These are phyloP conservation scores for Meteorus cinctellus DNA, from an alignment of 2,888 invertebrate species.

Conservation along the genomic window DNA sequence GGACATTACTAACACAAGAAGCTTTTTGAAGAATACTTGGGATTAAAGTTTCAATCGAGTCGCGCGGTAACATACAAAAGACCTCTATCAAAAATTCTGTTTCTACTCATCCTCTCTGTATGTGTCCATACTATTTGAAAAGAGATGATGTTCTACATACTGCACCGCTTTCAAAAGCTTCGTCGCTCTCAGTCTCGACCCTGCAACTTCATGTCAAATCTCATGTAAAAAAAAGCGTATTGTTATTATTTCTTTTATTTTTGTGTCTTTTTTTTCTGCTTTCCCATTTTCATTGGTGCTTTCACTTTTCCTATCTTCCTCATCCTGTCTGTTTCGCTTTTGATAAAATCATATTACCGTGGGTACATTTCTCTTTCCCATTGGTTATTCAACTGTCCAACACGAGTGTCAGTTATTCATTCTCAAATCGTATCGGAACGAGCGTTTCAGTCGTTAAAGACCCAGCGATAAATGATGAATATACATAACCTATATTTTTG, in stretches of 20 bases:
- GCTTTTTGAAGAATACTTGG: conserved; percentile 25
- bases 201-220: neutral
- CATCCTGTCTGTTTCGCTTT: too few relatives aligned
- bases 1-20: neutral
- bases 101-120: conserved; percentile 11
- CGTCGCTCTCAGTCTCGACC: neutral
- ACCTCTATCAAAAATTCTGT: conserved; percentile 27
- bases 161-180: neutral
- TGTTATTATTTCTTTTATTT: conserved; percentile 3
- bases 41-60: conserved; percentile 32
- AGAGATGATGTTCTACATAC: conserved; percentile 2
- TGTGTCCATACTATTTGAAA: neutral
- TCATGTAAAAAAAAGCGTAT: neutral
- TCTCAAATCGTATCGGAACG: neutral
- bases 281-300: neutral
- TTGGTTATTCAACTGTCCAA: neutral
- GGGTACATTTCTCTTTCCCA: neutral
- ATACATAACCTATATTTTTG: neutral
- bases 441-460: conserved; percentile 7
- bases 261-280: neutral
- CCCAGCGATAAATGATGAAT: conserved; percentile 3
- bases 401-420: neutral
- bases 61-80: conserved; percentile 4
- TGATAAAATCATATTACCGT: neutral
- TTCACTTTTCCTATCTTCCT: neutral